Evolutionary conservation across 1,140 invertebrate species (phyloP), one percentile per base, ranked within the genome.

Genomic region (Caenorhabditis tropicalis): DNA sequence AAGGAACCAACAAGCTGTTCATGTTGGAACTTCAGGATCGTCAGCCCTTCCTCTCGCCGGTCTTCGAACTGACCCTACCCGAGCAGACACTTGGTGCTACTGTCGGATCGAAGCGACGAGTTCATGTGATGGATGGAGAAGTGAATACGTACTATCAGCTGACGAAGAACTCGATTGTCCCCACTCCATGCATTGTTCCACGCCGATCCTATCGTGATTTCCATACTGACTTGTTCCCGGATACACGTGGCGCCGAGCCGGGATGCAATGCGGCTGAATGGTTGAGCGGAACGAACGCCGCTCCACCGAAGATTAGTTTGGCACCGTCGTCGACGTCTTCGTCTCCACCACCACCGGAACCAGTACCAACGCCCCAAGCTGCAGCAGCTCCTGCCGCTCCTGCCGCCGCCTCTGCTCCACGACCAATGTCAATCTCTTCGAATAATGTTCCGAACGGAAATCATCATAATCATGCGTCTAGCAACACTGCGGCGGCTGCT

Each of bases 161-260:
- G 33, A 90, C 88, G 36, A 89, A 90, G 46, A 89, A 89, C 53
- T 87, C 89, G 10, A 89, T 92, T 31, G 86, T 87, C 31, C 87
- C 87, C 16, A 85, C 85, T 80, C 88, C 86, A 16, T 86, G 85
- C 86, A 86, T 89, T 58, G 88, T 89, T 7, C 88, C 87, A 12
- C 46, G 88, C 2, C 94, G 97, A 92, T 98, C 98, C 93, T 88
- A 88, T 36, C 29, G 86, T 7, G 86, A 94, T 81, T 95, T 95
- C 90, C 95, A 95, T 93, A 95, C 95, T 88, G 96, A 98, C 92
- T 92, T 98, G 48, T 98, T 95, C 92, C 96, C 96, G 0, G 95
- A 97, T 87, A 98, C 96, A 1, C 93, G 94, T 12, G 95, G 95
- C 81, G 94, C 94, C 1, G 94, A 94, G 82, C 95, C 96, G 0